phyloP scores from a whole-genome alignment of 2,888 invertebrate species.

The Epistrophella euchroma region DNA sequence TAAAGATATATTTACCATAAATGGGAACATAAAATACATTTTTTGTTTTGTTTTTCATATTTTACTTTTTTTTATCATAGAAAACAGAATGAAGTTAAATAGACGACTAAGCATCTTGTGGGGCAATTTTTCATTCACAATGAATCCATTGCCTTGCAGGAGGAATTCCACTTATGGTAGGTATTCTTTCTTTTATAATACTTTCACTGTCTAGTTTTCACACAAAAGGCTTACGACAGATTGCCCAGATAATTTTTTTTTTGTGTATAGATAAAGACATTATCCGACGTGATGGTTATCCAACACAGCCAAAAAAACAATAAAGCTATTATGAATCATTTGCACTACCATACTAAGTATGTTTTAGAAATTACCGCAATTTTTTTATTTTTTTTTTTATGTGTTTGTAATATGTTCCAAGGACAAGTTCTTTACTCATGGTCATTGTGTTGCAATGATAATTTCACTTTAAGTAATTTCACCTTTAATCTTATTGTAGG shows the following conservation, averaged over 20 bases:
- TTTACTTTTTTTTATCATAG: conserved; percentile 41
- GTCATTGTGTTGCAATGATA: no score
- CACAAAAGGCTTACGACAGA: conserved; percentile 62
- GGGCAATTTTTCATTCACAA: conserved; percentile 53
- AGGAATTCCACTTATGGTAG: conserved; percentile 29
- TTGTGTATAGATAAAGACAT: conserved; percentile 6
- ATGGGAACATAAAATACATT: conserved; percentile 55
- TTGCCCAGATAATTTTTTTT: conserved; percentile 36
- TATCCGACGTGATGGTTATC: neutral
- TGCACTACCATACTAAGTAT: conserved; percentile 40
- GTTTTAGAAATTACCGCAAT: neutral
- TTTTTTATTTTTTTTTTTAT: no score
- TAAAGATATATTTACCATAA: conserved; percentile 44
- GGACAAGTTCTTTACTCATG: no score
- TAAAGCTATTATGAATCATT: conserved; percentile 62
- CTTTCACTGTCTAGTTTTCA: conserved; percentile 21
- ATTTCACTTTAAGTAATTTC: no score
- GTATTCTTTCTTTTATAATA: neutral
- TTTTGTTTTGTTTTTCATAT: conserved; percentile 38
- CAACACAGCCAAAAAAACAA: neutral
- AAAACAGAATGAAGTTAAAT: conserved; percentile 44
- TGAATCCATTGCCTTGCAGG: conserved; percentile 22
- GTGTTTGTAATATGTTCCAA: no score
- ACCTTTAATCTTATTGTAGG: no score
- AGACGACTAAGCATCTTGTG: conserved; percentile 64